phyloP scores from a whole-genome alignment of 1,140 invertebrate genomes.

The Bilobella aurantiaca region DNA sequence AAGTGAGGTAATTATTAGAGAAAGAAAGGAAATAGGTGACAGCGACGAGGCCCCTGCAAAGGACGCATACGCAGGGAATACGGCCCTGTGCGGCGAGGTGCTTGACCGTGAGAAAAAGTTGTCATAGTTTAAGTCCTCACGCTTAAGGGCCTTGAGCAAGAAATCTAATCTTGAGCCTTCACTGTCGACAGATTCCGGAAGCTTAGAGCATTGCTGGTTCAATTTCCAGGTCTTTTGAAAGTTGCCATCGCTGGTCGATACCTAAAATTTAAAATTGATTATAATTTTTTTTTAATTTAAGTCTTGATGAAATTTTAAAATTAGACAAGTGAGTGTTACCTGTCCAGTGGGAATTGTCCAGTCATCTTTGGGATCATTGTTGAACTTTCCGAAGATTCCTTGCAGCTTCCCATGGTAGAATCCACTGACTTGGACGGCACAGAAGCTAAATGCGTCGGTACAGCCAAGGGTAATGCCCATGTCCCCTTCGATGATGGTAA shows the following conservation, averaged over 20 bases:
- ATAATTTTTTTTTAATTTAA: background rate
- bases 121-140: background rate
- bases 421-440: slow-evolving; percentile 55
- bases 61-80: background rate
- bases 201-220: background rate
- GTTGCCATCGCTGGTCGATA: background rate
- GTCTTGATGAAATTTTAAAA: no score
- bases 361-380: slow-evolving; percentile 76
- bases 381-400: slow-evolving; percentile 74
- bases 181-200: background rate
- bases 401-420: slow-evolving; percentile 70
- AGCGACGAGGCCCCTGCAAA: background rate
- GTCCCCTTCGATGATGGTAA: background rate
- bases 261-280: background rate
- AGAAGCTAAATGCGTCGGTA: slow-evolving; percentile 47
- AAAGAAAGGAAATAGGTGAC: background rate
- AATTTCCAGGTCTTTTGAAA: background rate
- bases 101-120: background rate
- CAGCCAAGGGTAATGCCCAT: slow-evolving; percentile 41
- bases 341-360: slow-evolving; percentile 56
- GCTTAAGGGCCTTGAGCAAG: background rate
- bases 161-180: background rate
- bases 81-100: background rate
- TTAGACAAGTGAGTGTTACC: slow-evolving; percentile 39
- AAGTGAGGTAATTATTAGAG: background rate